These are phyloP conservation scores for Epiperipatus broadwayi DNA, from an alignment of 2,888 invertebrate species.

Conservation along the genomic window DNA sequence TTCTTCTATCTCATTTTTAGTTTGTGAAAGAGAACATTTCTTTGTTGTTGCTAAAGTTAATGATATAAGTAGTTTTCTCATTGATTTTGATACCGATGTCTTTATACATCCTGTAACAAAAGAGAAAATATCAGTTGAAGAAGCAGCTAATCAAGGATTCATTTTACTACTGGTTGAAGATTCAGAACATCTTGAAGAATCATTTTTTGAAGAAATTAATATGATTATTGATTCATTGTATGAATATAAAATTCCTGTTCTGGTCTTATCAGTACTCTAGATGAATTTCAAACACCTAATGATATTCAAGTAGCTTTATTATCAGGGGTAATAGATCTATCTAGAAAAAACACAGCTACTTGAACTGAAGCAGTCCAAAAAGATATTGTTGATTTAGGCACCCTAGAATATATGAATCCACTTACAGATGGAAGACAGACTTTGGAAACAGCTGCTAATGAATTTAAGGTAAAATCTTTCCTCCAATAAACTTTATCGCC, in stretches of 20 bases:
- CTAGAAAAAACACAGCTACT: slow-evolving; percentile 60
- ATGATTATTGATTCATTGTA: too few relatives aligned
- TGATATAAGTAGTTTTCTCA: slow-evolving; percentile 28
- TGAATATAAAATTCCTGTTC: too few relatives aligned
- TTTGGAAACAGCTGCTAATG: slow-evolving; percentile 62
- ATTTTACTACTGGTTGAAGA: slow-evolving; percentile 24
- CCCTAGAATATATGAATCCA: slow-evolving; percentile 60
- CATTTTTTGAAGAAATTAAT: too few relatives aligned
- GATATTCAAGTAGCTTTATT: slow-evolving; percentile 69
- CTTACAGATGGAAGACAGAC: slow-evolving; percentile 56
- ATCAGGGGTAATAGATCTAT: slow-evolving; percentile 55
- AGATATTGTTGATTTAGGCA: slow-evolving; percentile 64
- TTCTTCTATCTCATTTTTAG: too few relatives aligned
- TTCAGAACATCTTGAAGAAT: slow-evolving; percentile 20
- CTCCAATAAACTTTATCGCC: too few relatives aligned
- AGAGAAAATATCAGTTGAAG: slow-evolving; percentile 26
- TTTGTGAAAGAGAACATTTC: too few relatives aligned
- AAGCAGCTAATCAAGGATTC: slow-evolving; percentile 25
- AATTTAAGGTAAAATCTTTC: too few relatives aligned
- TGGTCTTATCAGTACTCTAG: slow-evolving; percentile 54
- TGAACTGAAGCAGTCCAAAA: slow-evolving; percentile 73
- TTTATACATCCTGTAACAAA: slow-evolving; percentile 30
- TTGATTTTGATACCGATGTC: slow-evolving; percentile 27
- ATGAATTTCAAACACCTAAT: slow-evolving; percentile 18
- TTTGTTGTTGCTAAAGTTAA: too few relatives aligned